These are phyloP conservation scores for Leuciscus idus DNA, from an alignment of 2,113 vertebrate genomes.

Conservation along the genomic window DNA sequence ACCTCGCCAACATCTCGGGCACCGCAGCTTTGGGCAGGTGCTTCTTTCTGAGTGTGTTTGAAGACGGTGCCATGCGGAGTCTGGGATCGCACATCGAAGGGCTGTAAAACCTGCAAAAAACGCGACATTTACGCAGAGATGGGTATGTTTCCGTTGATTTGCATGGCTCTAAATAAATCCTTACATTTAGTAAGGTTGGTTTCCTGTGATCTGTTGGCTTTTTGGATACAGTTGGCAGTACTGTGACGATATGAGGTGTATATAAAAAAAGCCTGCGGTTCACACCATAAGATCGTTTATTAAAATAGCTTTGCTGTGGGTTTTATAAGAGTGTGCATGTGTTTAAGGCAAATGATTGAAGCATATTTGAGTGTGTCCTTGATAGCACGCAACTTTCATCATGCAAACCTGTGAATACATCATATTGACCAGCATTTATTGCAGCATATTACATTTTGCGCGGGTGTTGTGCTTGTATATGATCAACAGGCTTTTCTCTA, in stretches of 20 bases:
- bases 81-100: conserved; percentile 62
- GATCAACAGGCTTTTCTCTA: conserved; percentile 47
- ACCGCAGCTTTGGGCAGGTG: conserved; percentile 47
- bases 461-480: neutral
- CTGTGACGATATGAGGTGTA: neutral
- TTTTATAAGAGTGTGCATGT: neutral
- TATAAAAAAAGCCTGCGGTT: neutral
- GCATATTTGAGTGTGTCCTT: neutral
- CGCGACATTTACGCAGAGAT: conserved; percentile 68
- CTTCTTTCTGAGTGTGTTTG: conserved; percentile 34
- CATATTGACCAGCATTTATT: neutral
- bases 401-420: conserved; percentile 9
- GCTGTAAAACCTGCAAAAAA: conserved; percentile 66
- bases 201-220: neutral
- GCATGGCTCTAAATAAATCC: neutral
- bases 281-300: neutral
- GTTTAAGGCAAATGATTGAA: neutral
- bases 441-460: neutral
- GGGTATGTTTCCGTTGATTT: conserved; percentile 70
- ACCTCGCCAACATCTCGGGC: conserved; percentile 35
- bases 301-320: neutral
- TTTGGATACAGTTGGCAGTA: neutral
- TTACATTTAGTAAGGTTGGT: no score
- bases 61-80: conserved; percentile 71
- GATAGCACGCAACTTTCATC: conserved; percentile 24